phyloP scores from a whole-genome alignment of 2,113 vertebrate species.

The Plotosus lineatus region DNA sequence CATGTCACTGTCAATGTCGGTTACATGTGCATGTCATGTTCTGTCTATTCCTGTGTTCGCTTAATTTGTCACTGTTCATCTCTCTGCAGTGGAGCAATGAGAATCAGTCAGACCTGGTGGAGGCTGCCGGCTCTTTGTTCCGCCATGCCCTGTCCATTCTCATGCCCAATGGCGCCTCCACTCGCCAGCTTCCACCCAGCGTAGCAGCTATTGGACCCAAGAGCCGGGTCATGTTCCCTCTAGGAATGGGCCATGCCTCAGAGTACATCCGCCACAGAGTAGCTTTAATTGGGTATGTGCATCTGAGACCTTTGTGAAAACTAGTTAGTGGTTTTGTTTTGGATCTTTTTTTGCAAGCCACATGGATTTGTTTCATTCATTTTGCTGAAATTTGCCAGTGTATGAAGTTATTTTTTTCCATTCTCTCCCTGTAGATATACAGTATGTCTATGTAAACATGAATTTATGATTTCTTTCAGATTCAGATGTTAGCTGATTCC shows the following conservation, averaged over 20 bases:
- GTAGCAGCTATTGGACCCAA: conserved; percentile 81
- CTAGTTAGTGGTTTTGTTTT: not conserved
- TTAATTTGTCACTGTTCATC: not conserved
- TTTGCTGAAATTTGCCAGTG: not conserved
- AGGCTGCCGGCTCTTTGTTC: conserved; percentile 82
- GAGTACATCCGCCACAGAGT: conserved; percentile 88
- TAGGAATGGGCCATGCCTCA: conserved; percentile 89
- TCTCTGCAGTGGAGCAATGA: conserved; percentile 88
- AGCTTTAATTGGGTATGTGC: conserved; percentile 88
- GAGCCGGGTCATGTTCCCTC: conserved; percentile 85
- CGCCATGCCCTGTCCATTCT: conserved; percentile 78
- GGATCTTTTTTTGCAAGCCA: not conserved
- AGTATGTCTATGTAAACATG: not conserved
- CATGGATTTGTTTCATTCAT: not conserved
- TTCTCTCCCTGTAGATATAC: conserved; percentile 17
- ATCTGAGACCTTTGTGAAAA: not conserved
- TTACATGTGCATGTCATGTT: not conserved
- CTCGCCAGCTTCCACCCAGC: conserved; percentile 92
- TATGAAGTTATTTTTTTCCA: not conserved
- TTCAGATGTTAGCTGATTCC: not conserved
- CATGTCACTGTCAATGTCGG: not conserved
- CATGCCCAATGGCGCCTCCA: conserved; percentile 80
- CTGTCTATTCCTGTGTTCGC: not conserved
- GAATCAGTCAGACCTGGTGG: conserved; percentile 88
- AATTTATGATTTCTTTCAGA: not conserved